phyloP scores from a whole-genome alignment of 2,888 invertebrate species.

The Timema podura region DNA sequence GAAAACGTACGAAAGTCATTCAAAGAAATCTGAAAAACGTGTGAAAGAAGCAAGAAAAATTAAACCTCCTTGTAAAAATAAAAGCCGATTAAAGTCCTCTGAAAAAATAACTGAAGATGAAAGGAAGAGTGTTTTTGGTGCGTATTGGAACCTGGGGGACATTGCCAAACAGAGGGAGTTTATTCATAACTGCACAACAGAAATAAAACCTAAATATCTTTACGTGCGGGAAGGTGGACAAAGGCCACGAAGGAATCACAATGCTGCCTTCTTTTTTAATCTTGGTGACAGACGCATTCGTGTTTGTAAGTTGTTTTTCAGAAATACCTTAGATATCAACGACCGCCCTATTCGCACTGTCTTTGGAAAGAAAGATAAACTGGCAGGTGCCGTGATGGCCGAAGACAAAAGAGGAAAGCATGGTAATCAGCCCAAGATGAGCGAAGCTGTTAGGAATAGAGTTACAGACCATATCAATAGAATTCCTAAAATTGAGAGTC shows the following conservation, averaged over 20 bases:
- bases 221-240: background rate
- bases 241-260: background rate
- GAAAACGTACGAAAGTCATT: background rate
- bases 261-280: background rate
- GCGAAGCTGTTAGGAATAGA: background rate
- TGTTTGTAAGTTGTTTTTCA: slow-evolving; percentile 1
- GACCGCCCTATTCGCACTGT: slow-evolving; percentile 3
- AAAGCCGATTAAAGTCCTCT: background rate
- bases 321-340: slow-evolving; percentile 1
- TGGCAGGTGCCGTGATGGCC: slow-evolving; percentile 2
- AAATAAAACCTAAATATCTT: slow-evolving; percentile 2
- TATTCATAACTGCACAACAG: background rate
- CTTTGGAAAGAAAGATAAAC: no score
- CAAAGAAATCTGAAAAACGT: background rate
- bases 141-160: slow-evolving; percentile 2
- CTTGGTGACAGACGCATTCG: no score
- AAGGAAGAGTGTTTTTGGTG: background rate
- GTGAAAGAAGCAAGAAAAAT: slow-evolving; percentile 2
- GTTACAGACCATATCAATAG: no score
- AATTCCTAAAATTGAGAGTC: no score
- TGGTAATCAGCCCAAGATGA: background rate
- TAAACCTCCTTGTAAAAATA: background rate
- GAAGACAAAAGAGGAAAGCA: background rate
- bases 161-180: background rate
- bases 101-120: slow-evolving; percentile 4